Base-by-base conservation (phyloP, 2,797 vertebrate species). In the Lates japonicus region DNA sequence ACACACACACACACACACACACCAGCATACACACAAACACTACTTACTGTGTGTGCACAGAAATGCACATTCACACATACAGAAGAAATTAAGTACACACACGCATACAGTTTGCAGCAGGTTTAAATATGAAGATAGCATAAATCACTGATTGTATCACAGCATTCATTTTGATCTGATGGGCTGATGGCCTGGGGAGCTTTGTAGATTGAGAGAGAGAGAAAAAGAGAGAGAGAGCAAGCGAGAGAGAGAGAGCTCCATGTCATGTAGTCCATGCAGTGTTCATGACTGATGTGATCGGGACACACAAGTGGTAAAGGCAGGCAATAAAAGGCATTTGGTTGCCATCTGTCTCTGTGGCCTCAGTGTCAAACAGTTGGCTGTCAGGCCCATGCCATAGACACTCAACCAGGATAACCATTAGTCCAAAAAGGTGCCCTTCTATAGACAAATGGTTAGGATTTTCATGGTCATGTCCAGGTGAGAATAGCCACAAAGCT, bases 321-420 rank as follows among this genome's bases (percentile, higher is more conserved):
- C 89, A 84, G 86, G 89, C 92, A 90, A 87, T 94, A 94, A 94
- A 95, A 92, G 86, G 84, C 88, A 93, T 95, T 95, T 95, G 93
- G 92, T 88, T 87, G 85, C 91, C 93, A 95, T 95, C 92, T 96
- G 95, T 94, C 89, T 91, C 82, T 81, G 88, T 86, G 91, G 91
- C 92, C 88, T 92, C 90, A 81, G 90, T 91, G 91, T 89, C 88
- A 93, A 93, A 93, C 92, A 94, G 90, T 93, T 92, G 92, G 91
- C 87, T 86, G 85, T 91, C 89, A 91, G 76, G 71, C 84, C 88
- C 90, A 93, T 88, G 86, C 87, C 88, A 81, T 55, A 78, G 86
- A 91, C 87, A 80, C 88, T 92, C 91, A 87, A 90, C 80, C 83
- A 87, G 80, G 89, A 94, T 92, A 94, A 94, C 92, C 92, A 93